A percentile compares a stretch with the other conserved stretches of the same genome.
Evolutionary conservation across 2,113 vertebrate genomes (phyloP).

Genomic region (Pterocles gutturalis): DNA sequence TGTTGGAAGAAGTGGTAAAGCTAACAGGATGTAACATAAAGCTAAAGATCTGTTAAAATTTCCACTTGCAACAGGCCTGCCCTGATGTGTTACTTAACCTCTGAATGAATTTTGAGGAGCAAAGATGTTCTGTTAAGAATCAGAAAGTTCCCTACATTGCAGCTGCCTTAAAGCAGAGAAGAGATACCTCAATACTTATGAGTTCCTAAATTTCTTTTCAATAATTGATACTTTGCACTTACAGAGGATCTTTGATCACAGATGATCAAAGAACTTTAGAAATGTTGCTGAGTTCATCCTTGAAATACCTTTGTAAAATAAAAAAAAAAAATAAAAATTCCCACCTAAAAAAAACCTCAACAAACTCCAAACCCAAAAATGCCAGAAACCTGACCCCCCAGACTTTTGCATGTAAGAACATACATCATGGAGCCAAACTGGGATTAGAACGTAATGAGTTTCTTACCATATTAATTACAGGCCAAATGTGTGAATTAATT

Average conservation of each 20-base stretch:
- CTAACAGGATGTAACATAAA: background rate
- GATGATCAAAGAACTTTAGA: background rate
- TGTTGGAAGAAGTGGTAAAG: background rate
- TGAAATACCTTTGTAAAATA: background rate
- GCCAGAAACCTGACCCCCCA: no score
- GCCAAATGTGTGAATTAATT: background rate
- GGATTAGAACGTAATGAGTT: background rate
- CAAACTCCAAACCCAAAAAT: fast-evolving
- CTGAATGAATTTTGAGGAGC: background rate
- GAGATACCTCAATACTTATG: background rate
- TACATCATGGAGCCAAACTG: background rate
- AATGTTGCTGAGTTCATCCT: background rate
- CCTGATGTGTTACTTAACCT: background rate
- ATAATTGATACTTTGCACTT: background rate
- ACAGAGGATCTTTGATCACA: background rate
- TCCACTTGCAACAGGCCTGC: background rate
- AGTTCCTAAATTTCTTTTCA: background rate
- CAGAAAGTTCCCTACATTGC: background rate
- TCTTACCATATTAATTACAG: background rate
- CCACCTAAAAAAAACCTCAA: fast-evolving
- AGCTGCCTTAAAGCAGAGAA: background rate
- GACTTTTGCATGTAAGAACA: background rate
- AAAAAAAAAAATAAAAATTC: background rate
- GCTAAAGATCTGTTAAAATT: background rate
- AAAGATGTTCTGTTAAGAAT: background rate